phyloP scores from a whole-genome alignment of 2,113 vertebrate species.

The western clawed frog (Xenopus tropicalis) region UCB_Xtro_10.0 CM004446.2:72822001-72822500 shows the following conservation, averaged over 20 bases:
- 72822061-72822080: too few relatives aligned
- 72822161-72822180: not conserved
- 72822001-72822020: too few relatives aligned
- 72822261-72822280: not conserved
- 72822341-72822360: not conserved
- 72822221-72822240: not conserved
- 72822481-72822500: constrained; percentile 8
- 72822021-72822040: too few relatives aligned
- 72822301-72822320: not conserved
- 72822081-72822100: too few relatives aligned
- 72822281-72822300: not conserved
- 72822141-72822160: not conserved
- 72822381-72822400: not conserved
- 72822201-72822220: constrained; percentile 6
- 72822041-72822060: too few relatives aligned
- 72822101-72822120: too few relatives aligned
- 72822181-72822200: not conserved
- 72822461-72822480: constrained; percentile 23
- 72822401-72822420: not conserved
- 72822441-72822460: not conserved
- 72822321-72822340: not conserved
- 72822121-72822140: too few relatives aligned
- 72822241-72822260: not conserved
- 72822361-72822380: constrained; percentile 1
- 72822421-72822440: constrained; percentile 3